These are phyloP conservation scores for Hemithea aestivaria DNA, from an alignment of 2,888 invertebrate species.

Conservation along the genomic window DNA sequence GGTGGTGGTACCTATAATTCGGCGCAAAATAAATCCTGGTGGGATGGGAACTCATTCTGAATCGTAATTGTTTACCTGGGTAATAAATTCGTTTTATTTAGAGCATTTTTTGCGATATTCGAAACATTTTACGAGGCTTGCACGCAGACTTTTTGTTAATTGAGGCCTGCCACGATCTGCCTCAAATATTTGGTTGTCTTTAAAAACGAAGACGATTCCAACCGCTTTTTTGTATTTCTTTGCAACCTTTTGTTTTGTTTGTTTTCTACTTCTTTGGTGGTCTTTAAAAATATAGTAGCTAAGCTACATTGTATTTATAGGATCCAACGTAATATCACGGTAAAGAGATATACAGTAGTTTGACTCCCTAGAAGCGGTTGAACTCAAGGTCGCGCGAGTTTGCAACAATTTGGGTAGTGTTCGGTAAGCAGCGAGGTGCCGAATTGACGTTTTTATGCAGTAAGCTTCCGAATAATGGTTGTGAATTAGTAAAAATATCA, in stretches of 20 bases:
- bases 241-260: slow-evolving; percentile 15
- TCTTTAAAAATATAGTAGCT: no score
- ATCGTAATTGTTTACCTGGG: slow-evolving; percentile 12
- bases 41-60: slow-evolving; percentile 6
- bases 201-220: slow-evolving; percentile 14
- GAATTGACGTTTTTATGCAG: no score
- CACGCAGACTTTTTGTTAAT: slow-evolving; percentile 11
- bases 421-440: no score
- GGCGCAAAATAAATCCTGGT: slow-evolving; percentile 11
- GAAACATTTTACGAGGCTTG: slow-evolving; percentile 11
- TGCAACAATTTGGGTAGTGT: no score
- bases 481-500: no score
- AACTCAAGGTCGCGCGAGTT: no score
- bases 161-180: slow-evolving; percentile 8
- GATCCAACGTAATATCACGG: no score
- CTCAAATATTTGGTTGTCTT: slow-evolving; percentile 12
- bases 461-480: no score
- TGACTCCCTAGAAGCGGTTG: no score
- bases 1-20: no score
- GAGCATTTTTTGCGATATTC: slow-evolving; percentile 13
- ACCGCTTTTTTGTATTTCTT: slow-evolving; percentile 15
- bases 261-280: slow-evolving; percentile 19
- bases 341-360: no score
- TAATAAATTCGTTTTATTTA: slow-evolving; percentile 19
- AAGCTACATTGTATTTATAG: no score